A percentile compares a stretch with the other conserved stretches of the same genome.
phyloP scores from a whole-genome alignment of 2,888 invertebrate species.

The Parnassius orleans region DNA sequence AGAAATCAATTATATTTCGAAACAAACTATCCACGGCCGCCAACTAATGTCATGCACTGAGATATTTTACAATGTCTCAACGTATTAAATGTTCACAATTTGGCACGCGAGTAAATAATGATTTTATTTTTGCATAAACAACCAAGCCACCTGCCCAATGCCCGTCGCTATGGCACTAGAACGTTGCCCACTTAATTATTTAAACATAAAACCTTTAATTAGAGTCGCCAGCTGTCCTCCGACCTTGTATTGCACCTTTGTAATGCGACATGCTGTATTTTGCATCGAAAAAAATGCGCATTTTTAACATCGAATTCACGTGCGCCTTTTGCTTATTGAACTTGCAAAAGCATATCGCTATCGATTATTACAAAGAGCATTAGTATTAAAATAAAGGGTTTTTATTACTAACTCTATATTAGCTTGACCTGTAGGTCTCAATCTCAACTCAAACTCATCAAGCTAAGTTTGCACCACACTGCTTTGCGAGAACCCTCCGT shows the following conservation, averaged over 20 bases:
- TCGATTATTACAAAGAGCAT: no score
- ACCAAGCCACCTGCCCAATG: slow-evolving; percentile 57
- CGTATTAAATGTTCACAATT: slow-evolving; percentile 62
- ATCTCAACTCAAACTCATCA: no score
- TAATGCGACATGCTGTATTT: slow-evolving; percentile 65
- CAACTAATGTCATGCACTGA: slow-evolving; percentile 32
- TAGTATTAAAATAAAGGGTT: no score
- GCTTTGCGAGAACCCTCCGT: no score
- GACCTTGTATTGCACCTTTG: slow-evolving; percentile 76
- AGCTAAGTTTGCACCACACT: no score
- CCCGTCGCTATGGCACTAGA: slow-evolving; percentile 40
- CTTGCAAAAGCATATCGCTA: slow-evolving; percentile 22
- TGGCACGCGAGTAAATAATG: slow-evolving; percentile 71
- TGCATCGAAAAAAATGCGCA: slow-evolving; percentile 69
- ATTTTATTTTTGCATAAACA: slow-evolving; percentile 73
- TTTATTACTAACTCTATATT: no score
- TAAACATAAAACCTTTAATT: slow-evolving; percentile 79
- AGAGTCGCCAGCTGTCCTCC: slow-evolving; percentile 65
- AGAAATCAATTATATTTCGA: not conserved
- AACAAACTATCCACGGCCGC: slow-evolving; percentile 35
- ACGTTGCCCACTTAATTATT: slow-evolving; percentile 72
- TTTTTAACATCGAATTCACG: slow-evolving; percentile 58
- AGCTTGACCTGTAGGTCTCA: no score
- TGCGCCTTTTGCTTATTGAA: slow-evolving; percentile 30
- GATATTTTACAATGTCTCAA: slow-evolving; percentile 40